Conservation (phyloP, 2,797 vertebrate genomes). For the Peromyscus melanophrys region DNA sequence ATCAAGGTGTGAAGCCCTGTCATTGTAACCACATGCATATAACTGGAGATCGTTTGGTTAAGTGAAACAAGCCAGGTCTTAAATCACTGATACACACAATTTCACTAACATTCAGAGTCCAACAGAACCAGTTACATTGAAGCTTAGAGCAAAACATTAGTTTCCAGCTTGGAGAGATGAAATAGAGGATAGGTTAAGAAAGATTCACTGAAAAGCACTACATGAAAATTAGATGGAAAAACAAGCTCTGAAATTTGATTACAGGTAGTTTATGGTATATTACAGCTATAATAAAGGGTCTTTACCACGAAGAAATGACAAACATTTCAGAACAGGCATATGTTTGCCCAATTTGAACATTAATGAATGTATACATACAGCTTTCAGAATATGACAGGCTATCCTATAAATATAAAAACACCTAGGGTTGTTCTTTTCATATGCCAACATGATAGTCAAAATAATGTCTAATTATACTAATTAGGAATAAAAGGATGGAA, state of each 20-base stretch:
- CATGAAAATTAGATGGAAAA: neutral
- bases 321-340: neutral
- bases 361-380: neutral
- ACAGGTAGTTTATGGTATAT: neutral
- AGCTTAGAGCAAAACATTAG: neutral
- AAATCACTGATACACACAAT: neutral
- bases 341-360: neutral
- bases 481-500: neutral
- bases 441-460: neutral
- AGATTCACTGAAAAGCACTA: neutral
- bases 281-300: neutral
- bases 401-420: neutral
- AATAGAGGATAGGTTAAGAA: no score
- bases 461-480: neutral
- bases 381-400: neutral
- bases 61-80: neutral
- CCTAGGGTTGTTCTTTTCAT: neutral
- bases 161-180: neutral
- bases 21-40: neutral
- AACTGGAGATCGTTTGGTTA: neutral
- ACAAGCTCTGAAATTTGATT: neutral
- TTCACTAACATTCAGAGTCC: neutral
- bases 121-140: no score
- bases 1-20: neutral
- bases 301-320: neutral